Conservation (phyloP, 2,113 vertebrate genomes). For the Heterocephalus glaber region DNA sequence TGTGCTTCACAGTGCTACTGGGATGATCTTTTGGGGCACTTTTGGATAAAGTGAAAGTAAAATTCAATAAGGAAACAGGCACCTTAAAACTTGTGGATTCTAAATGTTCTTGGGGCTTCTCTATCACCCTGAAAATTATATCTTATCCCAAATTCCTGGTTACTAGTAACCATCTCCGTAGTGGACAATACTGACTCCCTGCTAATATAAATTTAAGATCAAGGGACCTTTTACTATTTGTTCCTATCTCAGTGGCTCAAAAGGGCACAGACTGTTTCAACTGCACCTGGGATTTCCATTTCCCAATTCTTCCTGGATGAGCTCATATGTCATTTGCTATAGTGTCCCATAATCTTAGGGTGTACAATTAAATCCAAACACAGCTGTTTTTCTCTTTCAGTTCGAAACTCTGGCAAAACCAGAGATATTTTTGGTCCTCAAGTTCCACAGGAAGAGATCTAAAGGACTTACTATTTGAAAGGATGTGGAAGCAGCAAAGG, state of each 20-base stretch:
- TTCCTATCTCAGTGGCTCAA: not conserved
- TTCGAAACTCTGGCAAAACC: not conserved
- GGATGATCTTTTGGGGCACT: not conserved
- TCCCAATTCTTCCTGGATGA: not conserved
- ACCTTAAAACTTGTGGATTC: not conserved
- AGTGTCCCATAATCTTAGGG: not conserved
- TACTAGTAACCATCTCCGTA: not conserved
- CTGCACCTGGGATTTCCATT: not conserved
- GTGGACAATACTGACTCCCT: not conserved
- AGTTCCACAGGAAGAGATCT: not conserved
- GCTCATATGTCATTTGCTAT: not conserved
- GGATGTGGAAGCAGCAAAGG: not conserved
- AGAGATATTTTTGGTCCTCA: not conserved
- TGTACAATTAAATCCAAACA: constrained; percentile 16
- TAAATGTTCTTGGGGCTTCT: not conserved
- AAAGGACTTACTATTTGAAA: not conserved
- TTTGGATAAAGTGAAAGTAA: not conserved
- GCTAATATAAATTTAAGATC: not conserved
- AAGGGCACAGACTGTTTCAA: not conserved
- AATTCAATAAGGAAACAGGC: not conserved
- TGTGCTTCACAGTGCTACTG: not conserved
- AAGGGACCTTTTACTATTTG: not conserved
- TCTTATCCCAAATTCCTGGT: not conserved
- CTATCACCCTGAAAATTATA: not conserved
- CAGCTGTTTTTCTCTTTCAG: not conserved